These are phyloP conservation scores for Campoplex nolae DNA, from an alignment of 2,888 invertebrate genomes.

Conservation along the genomic window DNA sequence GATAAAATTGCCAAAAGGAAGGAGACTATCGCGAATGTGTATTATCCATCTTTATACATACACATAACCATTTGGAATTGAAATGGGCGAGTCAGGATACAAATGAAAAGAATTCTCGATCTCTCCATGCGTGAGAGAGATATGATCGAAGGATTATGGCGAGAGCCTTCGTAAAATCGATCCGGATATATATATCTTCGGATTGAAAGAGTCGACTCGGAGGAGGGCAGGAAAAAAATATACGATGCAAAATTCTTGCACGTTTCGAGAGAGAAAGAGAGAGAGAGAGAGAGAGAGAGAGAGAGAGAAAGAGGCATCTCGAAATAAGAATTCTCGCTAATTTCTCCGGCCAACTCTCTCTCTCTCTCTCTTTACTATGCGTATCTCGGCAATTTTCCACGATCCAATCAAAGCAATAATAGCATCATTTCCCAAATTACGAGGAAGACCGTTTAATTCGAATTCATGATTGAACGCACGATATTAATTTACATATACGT, in stretches of 20 bases:
- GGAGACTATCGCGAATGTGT: slow-evolving; percentile 26
- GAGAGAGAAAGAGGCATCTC: slow-evolving; percentile 19
- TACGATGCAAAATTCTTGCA: slow-evolving; percentile 41
- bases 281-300: slow-evolving; percentile 18
- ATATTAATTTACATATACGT: not conserved
- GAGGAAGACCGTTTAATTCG: slow-evolving; percentile 29
- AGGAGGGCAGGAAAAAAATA: slow-evolving; percentile 9
- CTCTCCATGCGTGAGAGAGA: slow-evolving; percentile 36
- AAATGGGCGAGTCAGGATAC: slow-evolving; percentile 66
- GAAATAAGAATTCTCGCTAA: slow-evolving; percentile 62
- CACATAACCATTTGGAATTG: slow-evolving; percentile 63
- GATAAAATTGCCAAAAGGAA: slow-evolving; percentile 74
- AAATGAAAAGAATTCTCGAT: slow-evolving; percentile 33
- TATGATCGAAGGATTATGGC: slow-evolving; percentile 55
- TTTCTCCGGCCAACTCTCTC: slow-evolving; percentile 31
- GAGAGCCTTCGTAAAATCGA: slow-evolving; percentile 36
- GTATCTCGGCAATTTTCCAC: slow-evolving; percentile 67
- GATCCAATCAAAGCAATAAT: slow-evolving; percentile 55
- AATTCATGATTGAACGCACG: not conserved
- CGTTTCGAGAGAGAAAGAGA: slow-evolving; percentile 41
- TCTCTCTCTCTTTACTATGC: slow-evolving; percentile 18
- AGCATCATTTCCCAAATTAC: slow-evolving; percentile 38
- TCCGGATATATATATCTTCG: slow-evolving; percentile 21
- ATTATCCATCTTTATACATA: slow-evolving; percentile 12
- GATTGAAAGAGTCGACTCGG: not conserved